Evolutionary conservation across 2,888 invertebrate genomes (phyloP).

Genomic region (Drosophila pegasa): DNA sequence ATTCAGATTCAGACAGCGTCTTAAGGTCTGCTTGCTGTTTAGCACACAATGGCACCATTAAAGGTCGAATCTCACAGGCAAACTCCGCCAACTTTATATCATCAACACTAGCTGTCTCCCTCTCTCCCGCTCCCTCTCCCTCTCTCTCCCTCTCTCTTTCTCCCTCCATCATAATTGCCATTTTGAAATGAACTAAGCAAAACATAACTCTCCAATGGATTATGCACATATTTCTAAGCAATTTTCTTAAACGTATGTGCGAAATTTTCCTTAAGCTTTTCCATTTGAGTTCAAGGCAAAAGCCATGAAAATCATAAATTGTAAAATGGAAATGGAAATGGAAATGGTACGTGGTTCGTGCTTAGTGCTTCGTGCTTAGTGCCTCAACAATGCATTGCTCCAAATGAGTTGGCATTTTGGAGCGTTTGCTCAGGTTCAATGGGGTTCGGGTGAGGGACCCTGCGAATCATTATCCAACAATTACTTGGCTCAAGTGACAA

Average conservation of each 20-base stretch:
- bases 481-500: not conserved
- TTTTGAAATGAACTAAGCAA: conserved; percentile 61
- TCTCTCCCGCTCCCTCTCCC: not conserved
- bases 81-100: conserved; percentile 22
- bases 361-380: conserved; percentile 41
- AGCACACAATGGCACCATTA: conserved; percentile 82
- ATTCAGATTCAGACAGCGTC: conserved; percentile 48
- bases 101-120: conserved; percentile 14
- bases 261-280: conserved; percentile 35
- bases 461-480: not conserved
- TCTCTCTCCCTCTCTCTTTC: not conserved
- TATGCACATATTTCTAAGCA: conserved; percentile 24
- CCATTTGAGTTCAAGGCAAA: conserved; percentile 48
- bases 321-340: conserved; percentile 19
- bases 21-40: conserved; percentile 67
- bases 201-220: conserved; percentile 31
- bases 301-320: conserved; percentile 22
- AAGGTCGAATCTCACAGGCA: conserved; percentile 64
- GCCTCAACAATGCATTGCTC: conserved; percentile 40
- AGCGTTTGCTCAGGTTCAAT: conserved; percentile 33
- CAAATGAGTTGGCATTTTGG: conserved; percentile 48
- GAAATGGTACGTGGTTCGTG: conserved; percentile 28
- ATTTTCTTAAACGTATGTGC: conserved; percentile 59
- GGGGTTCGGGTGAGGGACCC: conserved; percentile 37
- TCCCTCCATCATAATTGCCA: conserved; percentile 37